Conservation (phyloP, 1,140 invertebrate genomes). For the Cherax quadricarinatus region DNA sequence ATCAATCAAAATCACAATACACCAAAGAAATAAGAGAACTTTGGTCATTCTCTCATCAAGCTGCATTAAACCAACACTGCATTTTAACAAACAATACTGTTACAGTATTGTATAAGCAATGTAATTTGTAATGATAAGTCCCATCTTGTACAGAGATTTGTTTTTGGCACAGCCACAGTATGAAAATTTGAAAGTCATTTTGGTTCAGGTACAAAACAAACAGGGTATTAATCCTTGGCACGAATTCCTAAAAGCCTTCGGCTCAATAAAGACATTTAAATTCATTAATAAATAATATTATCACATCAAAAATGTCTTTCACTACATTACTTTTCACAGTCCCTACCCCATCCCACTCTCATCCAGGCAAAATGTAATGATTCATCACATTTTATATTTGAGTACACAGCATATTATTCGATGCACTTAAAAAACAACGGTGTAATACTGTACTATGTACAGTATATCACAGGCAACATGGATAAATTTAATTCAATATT, state of each 20-base stretch:
- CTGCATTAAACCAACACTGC: background rate
- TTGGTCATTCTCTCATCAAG: background rate
- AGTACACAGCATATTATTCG: background rate
- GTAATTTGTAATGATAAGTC: background rate
- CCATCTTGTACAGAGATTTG: constrained; percentile 33
- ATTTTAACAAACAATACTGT: too few species aligned
- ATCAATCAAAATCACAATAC: background rate
- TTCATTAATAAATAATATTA: constrained; percentile 70
- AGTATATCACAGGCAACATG: background rate
- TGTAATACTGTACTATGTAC: background rate
- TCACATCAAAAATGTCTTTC: constrained; percentile 72
- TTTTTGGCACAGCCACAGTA: constrained; percentile 67
- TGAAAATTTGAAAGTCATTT: constrained; percentile 60
- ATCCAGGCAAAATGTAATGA: background rate
- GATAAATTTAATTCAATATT: background rate
- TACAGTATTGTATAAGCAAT: too few species aligned
- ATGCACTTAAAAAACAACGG: too few species aligned
- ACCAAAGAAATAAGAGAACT: background rate
- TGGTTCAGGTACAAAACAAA: constrained; percentile 70
- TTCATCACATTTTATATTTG: background rate
- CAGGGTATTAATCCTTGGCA: constrained; percentile 67
- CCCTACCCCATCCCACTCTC: constrained; percentile 25
- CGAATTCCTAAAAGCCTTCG: constrained; percentile 68
- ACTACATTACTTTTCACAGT: constrained; percentile 71
- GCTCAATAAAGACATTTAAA: constrained; percentile 71